Evolutionary conservation across 2,888 invertebrate species (phyloP), one percentile per base, ranked within the genome.

Genomic region (Phrixothrix hirtus): DNA sequence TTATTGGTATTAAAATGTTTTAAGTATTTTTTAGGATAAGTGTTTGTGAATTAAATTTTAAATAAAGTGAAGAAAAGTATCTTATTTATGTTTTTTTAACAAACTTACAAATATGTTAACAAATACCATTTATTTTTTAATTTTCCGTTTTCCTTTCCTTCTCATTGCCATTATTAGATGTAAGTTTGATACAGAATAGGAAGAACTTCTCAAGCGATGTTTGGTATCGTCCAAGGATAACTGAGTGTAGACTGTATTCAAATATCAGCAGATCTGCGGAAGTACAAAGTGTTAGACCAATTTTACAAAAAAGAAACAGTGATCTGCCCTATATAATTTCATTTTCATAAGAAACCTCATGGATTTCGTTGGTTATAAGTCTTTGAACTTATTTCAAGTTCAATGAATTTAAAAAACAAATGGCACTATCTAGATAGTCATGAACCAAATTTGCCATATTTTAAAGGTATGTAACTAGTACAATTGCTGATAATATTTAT

Each of bases 241-340:
- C 37, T 27, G 38, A 39, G 43, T 30, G 38, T 32, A 48, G 42
- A 38, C 44, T 39, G 54, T 39, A 45, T 30, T 39, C 32, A 38
- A 54, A 53, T 47, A 53, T 53, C 53, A 52, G 38, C 29, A 44
- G 44, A 45, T 43, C 44, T 44, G 54, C 46, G 42, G 48, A 54
- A 54, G 54, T 54, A 54, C 54, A 54, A 54, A 54, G 27, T 13
- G 27, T 39, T 49, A 54, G 54, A 54, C 54, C 54, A 54, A 54
- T 54, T 53, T 48, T 54, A 54, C 45, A 17, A 41, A n/a, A 50
- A 51, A 35, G 44, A 51, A 52, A 36, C 41, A 37, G 41, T 30
- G 35, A 53, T 48, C 47, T 43, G 47, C 53, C 42, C 46, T 39
- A 31, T 34, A 37, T 25, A 15, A 7, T 29, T 47, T 47, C 16